phyloP scores from a whole-genome alignment of 2,797 vertebrate genomes.

The Hozukius guyotensis region DNA sequence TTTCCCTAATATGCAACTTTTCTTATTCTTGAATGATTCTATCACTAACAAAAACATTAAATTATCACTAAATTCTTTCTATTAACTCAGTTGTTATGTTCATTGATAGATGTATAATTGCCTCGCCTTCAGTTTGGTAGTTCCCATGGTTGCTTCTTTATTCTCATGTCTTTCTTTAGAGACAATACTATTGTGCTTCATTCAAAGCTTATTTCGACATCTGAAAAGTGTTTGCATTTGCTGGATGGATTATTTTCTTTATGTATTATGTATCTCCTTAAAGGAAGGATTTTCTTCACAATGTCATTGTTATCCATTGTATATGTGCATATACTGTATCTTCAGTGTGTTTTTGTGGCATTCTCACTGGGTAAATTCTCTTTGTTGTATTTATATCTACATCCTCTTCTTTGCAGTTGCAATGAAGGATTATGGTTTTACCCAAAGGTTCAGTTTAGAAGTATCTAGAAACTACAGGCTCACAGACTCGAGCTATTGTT shows the following conservation, averaged over 20 bases:
- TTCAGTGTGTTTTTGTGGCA: not conserved
- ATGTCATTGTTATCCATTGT: not conserved
- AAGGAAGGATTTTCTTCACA: conserved; percentile 7
- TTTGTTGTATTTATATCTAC: not conserved
- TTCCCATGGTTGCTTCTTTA: not conserved
- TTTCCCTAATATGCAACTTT: not conserved
- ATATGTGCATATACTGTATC: not conserved
- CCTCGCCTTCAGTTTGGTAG: not conserved
- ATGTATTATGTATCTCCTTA: not conserved
- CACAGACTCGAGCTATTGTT: not conserved
- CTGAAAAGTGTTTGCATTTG: not conserved
- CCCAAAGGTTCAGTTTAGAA: not conserved
- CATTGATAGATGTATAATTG: not conserved
- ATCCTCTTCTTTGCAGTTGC: not conserved
- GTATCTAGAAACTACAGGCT: not conserved
- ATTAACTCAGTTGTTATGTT: not conserved
- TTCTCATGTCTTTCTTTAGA: not conserved
- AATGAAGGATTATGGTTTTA: not conserved
- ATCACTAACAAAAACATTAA: not conserved
- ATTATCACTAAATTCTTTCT: not conserved
- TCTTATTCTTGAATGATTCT: not conserved
- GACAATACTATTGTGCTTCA: not conserved
- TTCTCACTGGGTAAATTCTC: not conserved
- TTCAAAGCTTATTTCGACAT: conserved; percentile 1
- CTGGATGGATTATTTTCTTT: conserved; percentile 9